Percentiles rank a stretch among this genome's conserved stretches.
Evolutionary conservation across 2,797 vertebrate species (phyloP).

Genomic region (Okamejei kenojei): DNA sequence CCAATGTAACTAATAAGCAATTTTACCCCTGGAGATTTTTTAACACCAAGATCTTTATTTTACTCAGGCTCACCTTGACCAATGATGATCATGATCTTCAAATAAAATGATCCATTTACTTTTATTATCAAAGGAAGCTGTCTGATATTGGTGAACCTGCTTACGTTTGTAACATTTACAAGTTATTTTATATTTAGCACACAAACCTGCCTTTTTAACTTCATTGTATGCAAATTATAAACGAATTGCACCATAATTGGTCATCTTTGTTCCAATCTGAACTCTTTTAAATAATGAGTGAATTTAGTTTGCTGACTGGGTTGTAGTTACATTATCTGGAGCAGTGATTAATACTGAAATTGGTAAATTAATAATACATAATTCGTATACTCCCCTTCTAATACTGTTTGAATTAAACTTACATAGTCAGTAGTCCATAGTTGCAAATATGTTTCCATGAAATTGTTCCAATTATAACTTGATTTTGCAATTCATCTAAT

Average conservation of each 20-base stretch:
- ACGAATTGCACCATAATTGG: no score
- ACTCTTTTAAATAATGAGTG: neutral
- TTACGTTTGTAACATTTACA: neutral
- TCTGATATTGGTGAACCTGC: neutral
- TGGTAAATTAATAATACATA: neutral
- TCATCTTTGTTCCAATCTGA: no score
- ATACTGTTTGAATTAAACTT: slow-evolving; percentile 7
- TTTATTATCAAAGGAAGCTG: neutral
- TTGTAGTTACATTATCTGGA: neutral
- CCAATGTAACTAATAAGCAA: neutral
- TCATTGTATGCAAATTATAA: no score
- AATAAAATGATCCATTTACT: neutral
- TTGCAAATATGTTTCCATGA: neutral
- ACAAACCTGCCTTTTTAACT: neutral
- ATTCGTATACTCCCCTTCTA: neutral
- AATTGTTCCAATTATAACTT: neutral
- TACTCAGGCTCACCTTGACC: neutral
- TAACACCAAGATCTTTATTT: neutral
- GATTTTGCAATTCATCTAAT: neutral
- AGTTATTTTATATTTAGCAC: neutral
- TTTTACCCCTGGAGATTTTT: neutral
- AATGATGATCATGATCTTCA: neutral
- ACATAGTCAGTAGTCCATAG: neutral
- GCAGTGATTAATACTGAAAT: neutral
- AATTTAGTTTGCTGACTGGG: neutral